Base-by-base conservation (phyloP, 2,113 vertebrate genomes). In the Chaetops frenatus region DNA sequence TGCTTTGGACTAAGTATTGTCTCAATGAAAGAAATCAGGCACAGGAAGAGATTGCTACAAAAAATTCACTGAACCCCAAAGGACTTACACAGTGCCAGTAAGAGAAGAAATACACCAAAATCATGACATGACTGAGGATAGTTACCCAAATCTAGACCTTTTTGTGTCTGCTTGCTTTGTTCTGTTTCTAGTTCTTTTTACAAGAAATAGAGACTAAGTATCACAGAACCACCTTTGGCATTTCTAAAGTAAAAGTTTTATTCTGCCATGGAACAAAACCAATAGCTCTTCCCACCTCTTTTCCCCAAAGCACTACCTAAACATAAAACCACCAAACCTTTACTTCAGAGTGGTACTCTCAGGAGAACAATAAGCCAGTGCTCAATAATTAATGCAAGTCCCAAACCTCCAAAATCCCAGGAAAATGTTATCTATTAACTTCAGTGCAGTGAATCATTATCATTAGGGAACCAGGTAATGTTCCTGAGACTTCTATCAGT, bases 281-380 rank as follows among this genome's bases (percentile, higher is more conserved):
- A 44, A 18, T 81, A 65, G 0, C 4, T 3, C 7, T 74, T 76
- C 18, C 9, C 5, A 2, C 2, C 5, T 8, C 22, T 18, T 48
- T 62, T 15, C 4, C 71, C 44, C 15, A 15, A 45, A 78, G 73
- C 0, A 0, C 27, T 67, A 6, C 33, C 10, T 42, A 40, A 80
- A 42, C 72, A 64, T 64, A 77, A 57, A 25, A 79, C 22, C 8
- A 6, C 4, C 24, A 40, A 69, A 47, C 18, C 27, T 86, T 86
- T 60, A 15, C 10, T 72, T 60, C 29, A 78, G 36, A 72, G 74
- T 21, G 9, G 60, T 51, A 72, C 14, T 79, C 51, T 44, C 27
- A 50, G 35, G 17, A 77, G 40, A 84, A 24, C 11, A 84, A 45
- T 9, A 81, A 9, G 17, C 5, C 29, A 36, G 9, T 35, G 18